Percentiles rank a stretch among this genome's conserved stretches.
Evolutionary conservation across 1,140 invertebrate species (phyloP).

Genomic region (Hycleus cichorii): DNA sequence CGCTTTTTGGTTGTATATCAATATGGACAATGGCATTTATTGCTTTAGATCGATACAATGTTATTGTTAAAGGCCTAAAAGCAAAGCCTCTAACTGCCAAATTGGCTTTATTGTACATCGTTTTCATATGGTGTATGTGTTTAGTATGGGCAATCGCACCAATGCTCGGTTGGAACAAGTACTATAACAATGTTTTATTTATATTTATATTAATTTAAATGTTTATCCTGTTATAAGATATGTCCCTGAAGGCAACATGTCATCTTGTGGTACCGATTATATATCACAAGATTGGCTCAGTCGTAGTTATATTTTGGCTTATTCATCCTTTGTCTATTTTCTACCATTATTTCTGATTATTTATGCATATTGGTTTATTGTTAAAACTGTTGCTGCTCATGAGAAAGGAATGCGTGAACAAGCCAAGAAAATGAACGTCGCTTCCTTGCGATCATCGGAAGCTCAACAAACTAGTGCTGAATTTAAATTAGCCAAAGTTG

Average conservation of each 20-base stretch:
- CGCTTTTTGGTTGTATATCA: constrained; percentile 69
- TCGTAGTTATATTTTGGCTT: constrained; percentile 61
- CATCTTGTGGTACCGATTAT: constrained; percentile 79
- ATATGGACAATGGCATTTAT: constrained; percentile 80
- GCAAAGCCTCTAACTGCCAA: constrained; percentile 63
- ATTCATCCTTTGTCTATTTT: constrained; percentile 63
- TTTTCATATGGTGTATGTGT: constrained; percentile 62
- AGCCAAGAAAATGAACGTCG: constrained; percentile 79
- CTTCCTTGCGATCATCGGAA: constrained; percentile 63
- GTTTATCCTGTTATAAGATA: constrained; percentile 40
- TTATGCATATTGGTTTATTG: constrained; percentile 72
- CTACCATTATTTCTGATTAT: constrained; percentile 63
- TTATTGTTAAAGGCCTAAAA: constrained; percentile 68
- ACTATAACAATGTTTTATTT: too few relatives aligned
- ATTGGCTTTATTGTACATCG: constrained; percentile 57
- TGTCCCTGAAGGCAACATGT: constrained; percentile 82
- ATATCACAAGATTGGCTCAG: constrained; percentile 56
- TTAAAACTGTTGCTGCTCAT: constrained; percentile 68
- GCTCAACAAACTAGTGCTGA: constrained; percentile 59
- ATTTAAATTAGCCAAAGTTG: constrained; percentile 71
- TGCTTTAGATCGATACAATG: constrained; percentile 75
- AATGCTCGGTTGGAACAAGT: constrained; percentile 69
- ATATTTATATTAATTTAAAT: too few relatives aligned
- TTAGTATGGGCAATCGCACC: constrained; percentile 62
- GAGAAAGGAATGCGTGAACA: constrained; percentile 75